Evolutionary conservation across 53 echinoderm and acorn worm species (phyloP), one percentile per base, ranked within the genome.

Genomic region (Holothuria scabra): DNA sequence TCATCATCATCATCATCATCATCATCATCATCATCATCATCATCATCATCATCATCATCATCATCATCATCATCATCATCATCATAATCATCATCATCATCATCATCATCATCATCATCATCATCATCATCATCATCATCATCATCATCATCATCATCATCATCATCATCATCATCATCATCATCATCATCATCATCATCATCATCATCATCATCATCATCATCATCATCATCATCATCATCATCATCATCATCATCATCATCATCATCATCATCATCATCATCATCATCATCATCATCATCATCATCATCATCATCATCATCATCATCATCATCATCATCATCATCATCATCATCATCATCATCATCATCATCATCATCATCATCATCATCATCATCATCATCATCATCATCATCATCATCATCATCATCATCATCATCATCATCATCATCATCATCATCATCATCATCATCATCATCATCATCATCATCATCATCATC

Each of bases 101-200:
- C n/a, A n/a, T n/a, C n/a, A n/a, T n/a, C n/a, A n/a, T n/a, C n/a
- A n/a, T 58, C 58, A 58, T 20, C 58, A 16, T 58, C 58, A 58
- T 58, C 58, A 58, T 58, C 58, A 58, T 20, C 58, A 58, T 13
- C 58, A 58, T 58, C 58, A 58, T 58, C 58, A 58, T 58, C 58
- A 58, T 58, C 20, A 20, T 58, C 58, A 58, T 58, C 58, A 16
- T 58, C 13, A 58, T 58, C 58, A 58, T 58, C 58, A 58, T 58
- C 58, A 58, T 58, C 58, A 58, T 20, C 58, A 20, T 58, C 58
- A 58, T 58, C 58, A 20, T 58, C 58, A 58, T 20, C 58, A 16
- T 58, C 58, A 58, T 58, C 58, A 58, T 58, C 58, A 58, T 20
- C 58, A 58, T 13, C 58, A 58, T 58, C 58, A 58, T 58, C 58